Percentiles rank a stretch among this genome's conserved stretches.
Evolutionary conservation across 2,888 invertebrate species (phyloP).

Genomic region (Saturnia japonica): DNA sequence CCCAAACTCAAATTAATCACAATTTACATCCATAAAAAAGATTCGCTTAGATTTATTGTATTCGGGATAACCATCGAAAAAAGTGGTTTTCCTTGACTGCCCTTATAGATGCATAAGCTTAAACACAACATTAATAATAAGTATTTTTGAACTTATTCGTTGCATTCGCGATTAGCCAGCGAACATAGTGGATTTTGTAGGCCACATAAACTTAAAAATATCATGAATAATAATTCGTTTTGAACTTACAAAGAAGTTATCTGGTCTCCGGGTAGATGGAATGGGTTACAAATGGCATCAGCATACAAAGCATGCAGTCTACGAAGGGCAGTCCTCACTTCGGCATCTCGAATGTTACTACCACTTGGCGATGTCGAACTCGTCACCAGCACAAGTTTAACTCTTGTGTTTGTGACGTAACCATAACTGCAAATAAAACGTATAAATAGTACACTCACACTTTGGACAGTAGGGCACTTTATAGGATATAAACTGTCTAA

Average conservation of each 20-base stretch:
- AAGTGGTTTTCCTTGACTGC: too few species aligned
- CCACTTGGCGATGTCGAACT: constrained; percentile 96
- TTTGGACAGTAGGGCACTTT: neutral
- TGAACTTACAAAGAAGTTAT: constrained; percentile 90
- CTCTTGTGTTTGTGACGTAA: constrained; percentile 98
- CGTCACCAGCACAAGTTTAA: constrained; percentile 96
- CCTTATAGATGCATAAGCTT: neutral
- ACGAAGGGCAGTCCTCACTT: constrained; percentile 93
- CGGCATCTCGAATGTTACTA: constrained; percentile 93
- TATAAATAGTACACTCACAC: neutral
- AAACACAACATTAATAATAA: neutral
- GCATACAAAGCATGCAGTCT: constrained; percentile 96
- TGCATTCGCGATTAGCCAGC: too few species aligned
- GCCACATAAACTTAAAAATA: neutral
- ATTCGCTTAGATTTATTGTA: too few species aligned
- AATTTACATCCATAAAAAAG: too few species aligned
- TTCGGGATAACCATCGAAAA: too few species aligned
- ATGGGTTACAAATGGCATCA: constrained; percentile 97
- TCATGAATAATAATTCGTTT: neutral
- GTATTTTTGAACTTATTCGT: too few species aligned
- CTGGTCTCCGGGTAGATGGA: constrained; percentile 95
- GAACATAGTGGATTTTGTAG: too few species aligned
- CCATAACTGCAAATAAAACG: constrained; percentile 86
- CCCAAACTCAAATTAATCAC: too few species aligned
- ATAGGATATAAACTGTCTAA: neutral